phyloP scores from a whole-genome alignment of 2,888 invertebrate species.

The Chaitophorus viminalis region DNA sequence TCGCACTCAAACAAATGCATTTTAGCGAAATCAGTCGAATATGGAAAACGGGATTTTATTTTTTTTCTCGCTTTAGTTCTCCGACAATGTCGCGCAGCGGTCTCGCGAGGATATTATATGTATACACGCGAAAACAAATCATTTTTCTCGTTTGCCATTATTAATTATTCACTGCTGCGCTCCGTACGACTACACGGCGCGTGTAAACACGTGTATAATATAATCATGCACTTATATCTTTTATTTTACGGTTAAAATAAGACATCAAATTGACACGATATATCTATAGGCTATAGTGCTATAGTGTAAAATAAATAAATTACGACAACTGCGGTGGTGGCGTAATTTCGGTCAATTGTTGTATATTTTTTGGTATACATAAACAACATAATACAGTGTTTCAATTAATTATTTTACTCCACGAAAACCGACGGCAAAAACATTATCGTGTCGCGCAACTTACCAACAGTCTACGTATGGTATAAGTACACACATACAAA shows the following conservation, averaged over 20 bases:
- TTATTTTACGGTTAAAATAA: neutral
- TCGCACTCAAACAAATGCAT: neutral
- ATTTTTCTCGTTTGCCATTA: neutral
- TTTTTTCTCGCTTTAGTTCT: neutral
- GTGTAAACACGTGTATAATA: neutral
- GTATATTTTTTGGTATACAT: neutral
- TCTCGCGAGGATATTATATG: neutral
- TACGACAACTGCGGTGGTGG: too few species aligned
- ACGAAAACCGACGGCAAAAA: neutral
- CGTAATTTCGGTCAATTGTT: neutral
- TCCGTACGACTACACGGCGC: too few species aligned
- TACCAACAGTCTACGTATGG: too few species aligned
- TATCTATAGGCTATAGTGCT: too few species aligned
- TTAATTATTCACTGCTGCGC: neutral
- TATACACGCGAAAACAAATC: neutral
- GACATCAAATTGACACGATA: neutral
- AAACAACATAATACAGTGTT: neutral
- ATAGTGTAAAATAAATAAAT: neutral
- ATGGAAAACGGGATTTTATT: neutral
- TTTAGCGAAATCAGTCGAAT: neutral
- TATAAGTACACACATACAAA: neutral
- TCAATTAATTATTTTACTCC: neutral
- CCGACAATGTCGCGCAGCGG: neutral
- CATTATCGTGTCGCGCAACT: neutral
- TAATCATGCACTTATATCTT: neutral